Conservation (phyloP, 2,888 invertebrate genomes). For the Leptogaster cylindrica region DNA sequence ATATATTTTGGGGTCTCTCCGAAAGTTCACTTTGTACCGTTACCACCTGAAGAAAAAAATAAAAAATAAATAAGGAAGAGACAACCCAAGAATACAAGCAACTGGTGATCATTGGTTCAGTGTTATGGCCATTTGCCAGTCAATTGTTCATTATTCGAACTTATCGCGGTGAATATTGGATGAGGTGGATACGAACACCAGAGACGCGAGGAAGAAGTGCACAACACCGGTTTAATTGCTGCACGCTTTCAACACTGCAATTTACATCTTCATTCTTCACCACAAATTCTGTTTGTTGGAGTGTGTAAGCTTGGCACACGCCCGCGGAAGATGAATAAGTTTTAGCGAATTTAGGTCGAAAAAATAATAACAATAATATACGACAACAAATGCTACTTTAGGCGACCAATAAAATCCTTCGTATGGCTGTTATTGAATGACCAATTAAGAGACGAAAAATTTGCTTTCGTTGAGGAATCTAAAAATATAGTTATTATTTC, state of each 20-base stretch:
- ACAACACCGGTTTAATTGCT: conserved; percentile 13
- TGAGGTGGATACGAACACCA: conserved; percentile 4
- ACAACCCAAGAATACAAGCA: neutral
- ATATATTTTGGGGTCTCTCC: conserved; percentile 16
- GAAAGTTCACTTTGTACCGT: conserved; percentile 27
- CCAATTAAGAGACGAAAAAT: too few relatives aligned
- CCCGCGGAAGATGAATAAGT: too few relatives aligned
- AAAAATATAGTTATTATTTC: too few relatives aligned
- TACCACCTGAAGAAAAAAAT: conserved; percentile 16
- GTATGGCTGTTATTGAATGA: too few relatives aligned
- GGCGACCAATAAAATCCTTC: too few relatives aligned
- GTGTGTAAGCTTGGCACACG: conserved; percentile 16
- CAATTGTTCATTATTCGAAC: conserved; percentile 20
- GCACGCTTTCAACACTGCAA: conserved; percentile 3
- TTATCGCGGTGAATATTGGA: conserved; percentile 23
- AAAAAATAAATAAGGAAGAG: neutral
- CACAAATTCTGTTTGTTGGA: too few relatives aligned
- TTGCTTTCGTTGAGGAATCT: too few relatives aligned
- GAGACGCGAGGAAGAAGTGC: neutral
- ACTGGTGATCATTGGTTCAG: conserved; percentile 7
- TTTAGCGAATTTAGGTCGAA: too few relatives aligned
- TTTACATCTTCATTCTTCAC: conserved; percentile 18
- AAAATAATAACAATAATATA: too few relatives aligned
- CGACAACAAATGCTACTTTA: too few relatives aligned
- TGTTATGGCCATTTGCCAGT: conserved; percentile 22